Conservation (phyloP, 92 coral and sea anemone species). For the Actinernus sp. region DNA sequence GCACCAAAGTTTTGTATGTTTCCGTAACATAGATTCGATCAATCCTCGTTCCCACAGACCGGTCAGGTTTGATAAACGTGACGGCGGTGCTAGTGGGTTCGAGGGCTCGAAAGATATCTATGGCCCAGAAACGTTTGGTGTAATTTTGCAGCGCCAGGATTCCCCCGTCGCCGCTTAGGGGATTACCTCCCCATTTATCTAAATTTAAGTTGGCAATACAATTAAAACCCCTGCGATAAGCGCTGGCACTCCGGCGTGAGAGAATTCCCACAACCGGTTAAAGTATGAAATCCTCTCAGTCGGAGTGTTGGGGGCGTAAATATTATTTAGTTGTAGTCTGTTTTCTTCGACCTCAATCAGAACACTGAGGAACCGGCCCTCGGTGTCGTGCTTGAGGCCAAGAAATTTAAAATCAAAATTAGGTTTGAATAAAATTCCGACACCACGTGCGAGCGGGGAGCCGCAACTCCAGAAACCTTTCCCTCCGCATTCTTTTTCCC, state of each 20-base stretch:
- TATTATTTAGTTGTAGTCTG: not conserved
- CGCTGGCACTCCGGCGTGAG: not conserved
- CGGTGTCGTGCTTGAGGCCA: conserved; percentile 11
- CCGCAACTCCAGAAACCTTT: not conserved
- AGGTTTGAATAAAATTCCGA: not conserved
- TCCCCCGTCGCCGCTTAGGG: no score
- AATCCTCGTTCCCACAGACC: no score
- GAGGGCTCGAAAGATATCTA: no score
- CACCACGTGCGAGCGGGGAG: not conserved
- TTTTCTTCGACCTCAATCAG: not conserved
- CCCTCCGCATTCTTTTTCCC: not conserved
- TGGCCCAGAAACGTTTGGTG: no score
- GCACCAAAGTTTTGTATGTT: no score
- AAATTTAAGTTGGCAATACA: no score
- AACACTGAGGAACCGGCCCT: conserved; percentile 2
- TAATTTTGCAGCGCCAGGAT: no score
- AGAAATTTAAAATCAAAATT: conserved; percentile 1
- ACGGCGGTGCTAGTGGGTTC: no score
- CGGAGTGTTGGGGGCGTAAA: conserved; percentile 22
- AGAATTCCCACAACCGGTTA: not conserved
- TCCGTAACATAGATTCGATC: no score
- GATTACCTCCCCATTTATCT: no score
- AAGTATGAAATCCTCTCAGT: conserved; percentile 1
- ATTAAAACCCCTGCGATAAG: conserved; percentile 19
- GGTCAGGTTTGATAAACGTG: no score